Percentiles rank a stretch among this genome's conserved stretches.
phyloP scores from a whole-genome alignment of 2,888 invertebrate species.

The Drosophila neonasuta region DNA sequence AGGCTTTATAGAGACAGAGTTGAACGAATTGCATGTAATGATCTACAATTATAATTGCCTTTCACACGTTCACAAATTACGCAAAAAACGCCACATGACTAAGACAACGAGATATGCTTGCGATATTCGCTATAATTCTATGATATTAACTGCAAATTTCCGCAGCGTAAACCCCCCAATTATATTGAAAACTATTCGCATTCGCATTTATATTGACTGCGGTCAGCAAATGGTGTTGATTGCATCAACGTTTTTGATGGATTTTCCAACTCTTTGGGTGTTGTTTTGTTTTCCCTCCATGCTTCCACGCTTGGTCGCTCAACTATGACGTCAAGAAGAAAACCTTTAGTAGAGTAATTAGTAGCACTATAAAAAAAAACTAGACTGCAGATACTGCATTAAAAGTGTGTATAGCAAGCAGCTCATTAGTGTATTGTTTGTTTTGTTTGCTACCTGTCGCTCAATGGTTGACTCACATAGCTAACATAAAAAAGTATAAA shows the following conservation, averaged over 20 bases:
- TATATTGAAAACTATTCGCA: slow-evolving; percentile 12
- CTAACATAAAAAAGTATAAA: no score
- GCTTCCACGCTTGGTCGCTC: slow-evolving; percentile 52
- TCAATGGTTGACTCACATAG: slow-evolving; percentile 42
- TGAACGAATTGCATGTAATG: slow-evolving; percentile 27
- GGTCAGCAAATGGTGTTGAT: slow-evolving; percentile 24
- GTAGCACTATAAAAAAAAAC: slow-evolving; percentile 8
- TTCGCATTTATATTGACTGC: slow-evolving; percentile 23
- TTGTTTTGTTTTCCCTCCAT: slow-evolving; percentile 18
- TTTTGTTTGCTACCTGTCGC: slow-evolving; percentile 32
- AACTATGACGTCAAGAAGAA: slow-evolving; percentile 42
- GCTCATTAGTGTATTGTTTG: slow-evolving; percentile 68
- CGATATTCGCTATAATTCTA: slow-evolving; percentile 34
- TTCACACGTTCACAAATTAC: slow-evolving; percentile 45
- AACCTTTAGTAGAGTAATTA: slow-evolving; percentile 49
- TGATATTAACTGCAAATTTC: slow-evolving; percentile 36
- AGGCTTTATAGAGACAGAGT: slow-evolving; percentile 25
- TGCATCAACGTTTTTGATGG: slow-evolving; percentile 21
- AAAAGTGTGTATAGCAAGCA: slow-evolving; percentile 14
- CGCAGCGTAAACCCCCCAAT: slow-evolving; percentile 37
- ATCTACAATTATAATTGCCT: slow-evolving; percentile 30
- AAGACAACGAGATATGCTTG: slow-evolving; percentile 26
- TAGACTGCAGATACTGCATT: neutral
- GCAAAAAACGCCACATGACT: slow-evolving; percentile 43
- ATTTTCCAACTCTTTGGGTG: slow-evolving; percentile 1